A percentile compares a stretch with the other conserved stretches of the same genome.
phyloP scores from a whole-genome alignment of 2,797 vertebrate genomes.

The Eurystomus glaucurus region DNA sequence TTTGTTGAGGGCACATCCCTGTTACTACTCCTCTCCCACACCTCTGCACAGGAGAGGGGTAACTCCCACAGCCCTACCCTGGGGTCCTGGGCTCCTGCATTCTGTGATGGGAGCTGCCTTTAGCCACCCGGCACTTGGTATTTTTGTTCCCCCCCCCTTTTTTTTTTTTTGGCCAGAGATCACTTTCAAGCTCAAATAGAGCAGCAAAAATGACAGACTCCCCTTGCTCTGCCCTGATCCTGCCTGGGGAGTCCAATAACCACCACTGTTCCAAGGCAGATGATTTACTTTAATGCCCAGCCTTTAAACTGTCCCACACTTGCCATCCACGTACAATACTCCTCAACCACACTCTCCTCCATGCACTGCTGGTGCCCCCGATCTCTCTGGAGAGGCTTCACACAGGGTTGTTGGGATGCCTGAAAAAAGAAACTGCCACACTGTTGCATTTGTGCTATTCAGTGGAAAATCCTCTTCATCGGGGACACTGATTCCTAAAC shows the following conservation, averaged over 20 bases:
- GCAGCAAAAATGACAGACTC: neutral
- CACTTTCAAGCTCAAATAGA: neutral
- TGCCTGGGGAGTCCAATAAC: neutral
- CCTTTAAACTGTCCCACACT: neutral
- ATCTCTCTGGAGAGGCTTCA: neutral
- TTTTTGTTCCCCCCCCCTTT: no score
- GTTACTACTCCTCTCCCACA: neutral
- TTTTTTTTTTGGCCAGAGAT: neutral
- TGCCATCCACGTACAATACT: neutral
- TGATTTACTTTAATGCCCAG: neutral
- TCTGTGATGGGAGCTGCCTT: neutral
- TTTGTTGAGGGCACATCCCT: fast-evolving
- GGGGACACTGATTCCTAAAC: neutral
- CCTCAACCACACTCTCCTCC: fast-evolving
- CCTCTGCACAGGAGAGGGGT: neutral
- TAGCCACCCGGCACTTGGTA: neutral
- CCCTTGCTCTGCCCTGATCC: neutral
- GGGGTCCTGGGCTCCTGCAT: neutral
- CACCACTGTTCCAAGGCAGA: neutral
- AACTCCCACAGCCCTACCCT: neutral
- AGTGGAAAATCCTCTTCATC: conserved; percentile 23
- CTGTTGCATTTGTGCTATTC: neutral
- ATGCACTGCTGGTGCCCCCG: neutral
- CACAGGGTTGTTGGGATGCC: neutral
- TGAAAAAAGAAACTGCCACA: neutral